Percentiles rank a stretch among this genome's conserved stretches.
These are phyloP conservation scores for Motacilla tschutschensis DNA, from an alignment of 2,113 vertebrate species.

Conservation along the genomic window DNA sequence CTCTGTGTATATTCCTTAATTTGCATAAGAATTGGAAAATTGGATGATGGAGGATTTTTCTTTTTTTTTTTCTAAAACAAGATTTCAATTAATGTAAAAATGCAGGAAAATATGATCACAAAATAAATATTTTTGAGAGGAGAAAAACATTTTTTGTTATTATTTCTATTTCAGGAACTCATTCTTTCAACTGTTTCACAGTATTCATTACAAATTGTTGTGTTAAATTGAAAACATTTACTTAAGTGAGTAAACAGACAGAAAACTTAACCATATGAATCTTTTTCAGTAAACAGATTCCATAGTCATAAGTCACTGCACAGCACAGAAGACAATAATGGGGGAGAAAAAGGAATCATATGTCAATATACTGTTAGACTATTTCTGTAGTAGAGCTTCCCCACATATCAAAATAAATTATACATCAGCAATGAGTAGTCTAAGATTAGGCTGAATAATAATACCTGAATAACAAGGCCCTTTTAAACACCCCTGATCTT, in stretches of 20 bases:
- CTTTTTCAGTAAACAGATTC: conserved; percentile 63
- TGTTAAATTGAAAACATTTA: conserved; percentile 77
- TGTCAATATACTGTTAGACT: conserved; percentile 39
- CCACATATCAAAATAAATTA: background rate
- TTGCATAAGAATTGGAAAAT: background rate
- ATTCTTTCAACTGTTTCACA: conserved; percentile 73
- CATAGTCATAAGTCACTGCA: conserved; percentile 52
- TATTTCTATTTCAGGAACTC: conserved; percentile 64
- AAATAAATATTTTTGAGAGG: conserved; percentile 64
- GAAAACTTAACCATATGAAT: conserved; percentile 63
- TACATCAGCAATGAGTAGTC: background rate
- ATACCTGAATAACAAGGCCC: background rate
- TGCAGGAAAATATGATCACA: conserved; percentile 63
- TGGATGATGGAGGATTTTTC: background rate
- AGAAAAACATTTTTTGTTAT: conserved; percentile 63
- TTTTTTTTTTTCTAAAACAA: conserved; percentile 35
- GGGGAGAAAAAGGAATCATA: conserved; percentile 7
- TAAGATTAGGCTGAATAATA: background rate
- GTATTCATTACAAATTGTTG: conserved; percentile 70
- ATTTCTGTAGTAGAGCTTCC: conserved; percentile 25
- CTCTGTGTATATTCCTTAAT: background rate
- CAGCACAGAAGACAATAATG: conserved; percentile 32
- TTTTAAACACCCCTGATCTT: background rate
- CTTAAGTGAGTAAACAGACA: conserved; percentile 64
- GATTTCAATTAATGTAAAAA: conserved; percentile 70